phyloP scores from a whole-genome alignment of 2,888 invertebrate species.

The Parnassius orleans region DNA sequence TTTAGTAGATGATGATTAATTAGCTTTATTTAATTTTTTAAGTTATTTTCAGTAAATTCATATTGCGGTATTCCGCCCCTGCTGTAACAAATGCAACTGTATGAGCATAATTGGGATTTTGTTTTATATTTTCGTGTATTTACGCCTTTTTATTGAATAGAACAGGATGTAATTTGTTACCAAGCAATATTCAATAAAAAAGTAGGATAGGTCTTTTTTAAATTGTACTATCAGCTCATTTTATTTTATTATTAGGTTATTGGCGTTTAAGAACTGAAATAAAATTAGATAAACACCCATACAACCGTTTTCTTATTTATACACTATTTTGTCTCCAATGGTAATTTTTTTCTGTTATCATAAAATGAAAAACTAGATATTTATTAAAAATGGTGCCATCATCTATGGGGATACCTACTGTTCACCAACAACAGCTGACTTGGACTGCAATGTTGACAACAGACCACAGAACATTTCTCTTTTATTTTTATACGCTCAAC shows the following conservation, averaged over 20 bases:
- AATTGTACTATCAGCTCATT: conserved; percentile 80
- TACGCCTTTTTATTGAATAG: conserved; percentile 74
- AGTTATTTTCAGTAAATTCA: conserved; percentile 70
- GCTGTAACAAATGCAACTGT: conserved; percentile 35
- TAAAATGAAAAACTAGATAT: no score
- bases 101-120: conserved; percentile 64
- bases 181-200: conserved; percentile 78
- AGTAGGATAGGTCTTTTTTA: conserved; percentile 76
- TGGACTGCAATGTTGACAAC: no score
- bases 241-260: conserved; percentile 76
- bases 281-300: conserved; percentile 77
- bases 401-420: no score
- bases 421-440: no score
- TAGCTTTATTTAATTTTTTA: conserved; percentile 75
- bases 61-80: conserved; percentile 18
- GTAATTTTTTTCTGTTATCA: no score
- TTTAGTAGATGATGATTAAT: conserved; percentile 64
- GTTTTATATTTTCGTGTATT: conserved; percentile 71
- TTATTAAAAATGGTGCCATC: no score
- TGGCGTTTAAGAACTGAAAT: conserved; percentile 81
- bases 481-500: no score
- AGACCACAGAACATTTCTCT: no score
- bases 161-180: conserved; percentile 78
- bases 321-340: no score
- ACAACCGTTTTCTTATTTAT: conserved; percentile 20